Evolutionary conservation across 2,113 vertebrate genomes (phyloP).

Genomic region (Rhodinocichla rosea): DNA sequence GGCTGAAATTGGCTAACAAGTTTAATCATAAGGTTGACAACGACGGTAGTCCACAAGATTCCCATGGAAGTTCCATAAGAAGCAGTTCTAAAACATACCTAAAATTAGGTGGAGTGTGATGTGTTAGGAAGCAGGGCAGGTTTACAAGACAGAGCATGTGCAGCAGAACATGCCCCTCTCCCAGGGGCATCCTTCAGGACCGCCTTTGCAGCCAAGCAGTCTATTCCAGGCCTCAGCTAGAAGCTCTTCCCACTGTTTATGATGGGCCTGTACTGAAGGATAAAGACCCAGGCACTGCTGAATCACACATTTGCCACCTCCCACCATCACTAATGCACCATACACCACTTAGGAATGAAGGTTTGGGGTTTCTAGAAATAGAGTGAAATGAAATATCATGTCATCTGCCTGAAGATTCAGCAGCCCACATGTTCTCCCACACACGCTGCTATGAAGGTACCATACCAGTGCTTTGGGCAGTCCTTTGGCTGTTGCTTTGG

Average conservation of each 20-base stretch:
- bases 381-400: slow-evolving; percentile 33
- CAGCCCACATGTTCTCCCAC: slow-evolving; percentile 42
- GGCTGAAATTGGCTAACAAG: not conserved
- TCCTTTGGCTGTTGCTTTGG: not conserved
- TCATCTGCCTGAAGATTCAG: slow-evolving; percentile 43
- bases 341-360: not conserved
- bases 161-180: not conserved
- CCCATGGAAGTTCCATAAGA: not conserved
- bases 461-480: not conserved
- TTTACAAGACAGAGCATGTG: not conserved
- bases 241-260: not conserved
- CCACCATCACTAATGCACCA: not conserved
- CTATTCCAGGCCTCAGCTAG: not conserved
- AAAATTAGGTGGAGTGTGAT: not conserved
- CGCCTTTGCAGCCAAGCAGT: not conserved
- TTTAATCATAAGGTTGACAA: not conserved
- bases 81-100: not conserved
- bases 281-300: not conserved
- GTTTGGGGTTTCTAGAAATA: slow-evolving; percentile 37
- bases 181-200: not conserved
- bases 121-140: not conserved
- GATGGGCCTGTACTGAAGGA: not conserved
- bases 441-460: not conserved
- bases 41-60: not conserved
- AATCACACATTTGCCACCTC: slow-evolving; percentile 15